phyloP scores from a whole-genome alignment of 2,888 invertebrate genomes.

The Adelognathus sp. region DNA sequence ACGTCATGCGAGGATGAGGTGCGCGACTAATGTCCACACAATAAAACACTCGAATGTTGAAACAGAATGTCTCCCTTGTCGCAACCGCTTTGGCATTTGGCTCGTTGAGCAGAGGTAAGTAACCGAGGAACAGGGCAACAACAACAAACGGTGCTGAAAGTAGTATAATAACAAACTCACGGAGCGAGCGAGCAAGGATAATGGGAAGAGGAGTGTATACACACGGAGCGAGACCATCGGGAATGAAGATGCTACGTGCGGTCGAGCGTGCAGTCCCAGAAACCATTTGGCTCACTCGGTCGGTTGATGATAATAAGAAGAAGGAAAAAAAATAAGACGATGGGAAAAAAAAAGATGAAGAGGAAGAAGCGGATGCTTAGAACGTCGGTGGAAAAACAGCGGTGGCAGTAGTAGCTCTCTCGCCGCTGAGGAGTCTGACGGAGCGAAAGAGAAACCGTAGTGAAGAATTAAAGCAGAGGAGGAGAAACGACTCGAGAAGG shows the following conservation, averaged over 20 bases:
- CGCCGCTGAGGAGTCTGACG: constrained; percentile 55
- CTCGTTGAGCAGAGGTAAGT: constrained; percentile 65
- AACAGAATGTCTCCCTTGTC: constrained; percentile 40
- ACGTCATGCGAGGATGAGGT: neutral
- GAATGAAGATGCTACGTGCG: constrained; percentile 57
- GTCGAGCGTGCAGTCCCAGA: constrained; percentile 73
- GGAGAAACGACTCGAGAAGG: constrained; percentile 27
- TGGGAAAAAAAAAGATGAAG: constrained; percentile 33
- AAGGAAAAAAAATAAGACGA: constrained; percentile 54
- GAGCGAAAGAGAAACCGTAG: constrained; percentile 64
- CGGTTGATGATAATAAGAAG: constrained; percentile 71
- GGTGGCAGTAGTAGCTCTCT: constrained; percentile 47
- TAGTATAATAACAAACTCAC: constrained; percentile 55
- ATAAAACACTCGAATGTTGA: constrained; percentile 39
- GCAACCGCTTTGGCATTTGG: constrained; percentile 59
- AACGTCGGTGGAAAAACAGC: constrained; percentile 51
- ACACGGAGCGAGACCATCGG: too few relatives aligned
- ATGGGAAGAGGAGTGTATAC: constrained; percentile 44
- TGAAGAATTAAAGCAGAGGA: constrained; percentile 61
- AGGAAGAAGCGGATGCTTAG: constrained; percentile 45
- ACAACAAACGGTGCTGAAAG: constrained; percentile 6
- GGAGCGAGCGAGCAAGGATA: constrained; percentile 56
- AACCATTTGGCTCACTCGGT: constrained; percentile 72
- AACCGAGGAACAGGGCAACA: constrained; percentile 40
- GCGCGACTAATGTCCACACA: constrained; percentile 21